Evolutionary conservation across 2,113 vertebrate species (phyloP).

Genomic region (Baryphthengus martii): DNA sequence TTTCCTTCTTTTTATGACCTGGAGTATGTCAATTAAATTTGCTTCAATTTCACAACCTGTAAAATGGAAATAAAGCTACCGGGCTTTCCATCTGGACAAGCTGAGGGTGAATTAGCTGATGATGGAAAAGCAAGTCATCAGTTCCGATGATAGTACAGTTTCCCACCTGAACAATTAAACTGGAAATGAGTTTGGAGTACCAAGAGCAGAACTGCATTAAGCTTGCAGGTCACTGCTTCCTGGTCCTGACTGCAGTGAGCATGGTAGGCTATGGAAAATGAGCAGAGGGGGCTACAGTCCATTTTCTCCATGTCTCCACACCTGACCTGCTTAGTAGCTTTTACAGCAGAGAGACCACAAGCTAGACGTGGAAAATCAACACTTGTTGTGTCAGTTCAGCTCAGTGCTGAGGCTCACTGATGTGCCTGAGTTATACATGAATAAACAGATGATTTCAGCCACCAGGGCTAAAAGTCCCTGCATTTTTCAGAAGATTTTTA

Average conservation of each 20-base stretch:
- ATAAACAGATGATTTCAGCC: constrained; percentile 53
- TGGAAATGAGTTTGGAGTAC: constrained; percentile 16
- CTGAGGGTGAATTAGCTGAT: constrained; percentile 29
- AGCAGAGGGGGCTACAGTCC: constrained; percentile 12
- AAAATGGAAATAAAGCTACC: constrained; percentile 10
- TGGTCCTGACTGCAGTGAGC: not conserved
- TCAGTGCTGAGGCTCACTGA: constrained; percentile 46
- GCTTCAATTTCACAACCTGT: not conserved
- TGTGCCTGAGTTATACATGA: constrained; percentile 48
- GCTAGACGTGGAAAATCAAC: constrained; percentile 48
- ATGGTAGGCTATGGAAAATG: not conserved
- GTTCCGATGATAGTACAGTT: not conserved
- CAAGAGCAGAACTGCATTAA: not conserved
- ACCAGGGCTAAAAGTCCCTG: not conserved
- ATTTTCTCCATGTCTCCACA: constrained; percentile 36
- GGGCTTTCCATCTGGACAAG: constrained; percentile 7
- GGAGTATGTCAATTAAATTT: constrained; percentile 29
- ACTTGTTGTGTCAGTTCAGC: constrained; percentile 52
- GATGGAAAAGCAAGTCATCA: not conserved
- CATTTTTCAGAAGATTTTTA: constrained; percentile 51
- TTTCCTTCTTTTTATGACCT: not conserved
- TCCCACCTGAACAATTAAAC: constrained; percentile 26
- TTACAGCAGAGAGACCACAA: constrained; percentile 35
- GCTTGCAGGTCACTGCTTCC: constrained; percentile 26
- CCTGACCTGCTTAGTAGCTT: constrained; percentile 51